A percentile compares a stretch with the other conserved stretches of the same genome.
Evolutionary conservation across 2,797 vertebrate genomes (phyloP).

Genomic region (Acrossocheilus wenchowensis): DNA sequence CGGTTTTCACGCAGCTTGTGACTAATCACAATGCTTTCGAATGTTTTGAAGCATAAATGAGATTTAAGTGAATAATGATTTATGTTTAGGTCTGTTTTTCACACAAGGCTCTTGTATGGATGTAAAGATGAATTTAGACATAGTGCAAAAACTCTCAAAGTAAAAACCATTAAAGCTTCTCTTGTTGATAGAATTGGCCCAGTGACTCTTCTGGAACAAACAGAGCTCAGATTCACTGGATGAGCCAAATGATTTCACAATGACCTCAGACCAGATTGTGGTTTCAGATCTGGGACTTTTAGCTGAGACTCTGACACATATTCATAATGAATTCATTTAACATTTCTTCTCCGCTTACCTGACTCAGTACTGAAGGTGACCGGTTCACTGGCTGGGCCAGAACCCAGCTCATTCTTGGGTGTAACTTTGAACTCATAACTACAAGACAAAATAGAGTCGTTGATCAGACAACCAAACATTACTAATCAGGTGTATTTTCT

Average conservation of each 20-base stretch:
- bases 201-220: background rate
- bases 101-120: background rate
- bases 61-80: slow-evolving; percentile 1
- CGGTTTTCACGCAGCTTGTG: background rate
- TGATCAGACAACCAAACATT: background rate
- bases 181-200: background rate
- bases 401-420: slow-evolving; percentile 90
- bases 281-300: background rate
- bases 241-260: slow-evolving; percentile 25
- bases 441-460: slow-evolving; percentile 58
- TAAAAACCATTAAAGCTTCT: slow-evolving; percentile 7
- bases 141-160: background rate
- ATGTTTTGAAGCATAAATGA: slow-evolving; percentile 1
- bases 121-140: background rate
- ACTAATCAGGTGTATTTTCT: background rate
- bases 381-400: slow-evolving; percentile 86
- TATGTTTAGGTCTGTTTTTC: background rate
- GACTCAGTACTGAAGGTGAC: slow-evolving; percentile 96
- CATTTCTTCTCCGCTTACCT: slow-evolving; percentile 75
- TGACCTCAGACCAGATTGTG: slow-evolving; percentile 9
- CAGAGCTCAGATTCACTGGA: slow-evolving; percentile 20
- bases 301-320: background rate
- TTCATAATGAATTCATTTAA: background rate
- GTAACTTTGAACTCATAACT: slow-evolving; percentile 96
- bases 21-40: background rate